phyloP scores from a whole-genome alignment of 2,113 vertebrate genomes.

The Odontophorus gujanensis region DNA sequence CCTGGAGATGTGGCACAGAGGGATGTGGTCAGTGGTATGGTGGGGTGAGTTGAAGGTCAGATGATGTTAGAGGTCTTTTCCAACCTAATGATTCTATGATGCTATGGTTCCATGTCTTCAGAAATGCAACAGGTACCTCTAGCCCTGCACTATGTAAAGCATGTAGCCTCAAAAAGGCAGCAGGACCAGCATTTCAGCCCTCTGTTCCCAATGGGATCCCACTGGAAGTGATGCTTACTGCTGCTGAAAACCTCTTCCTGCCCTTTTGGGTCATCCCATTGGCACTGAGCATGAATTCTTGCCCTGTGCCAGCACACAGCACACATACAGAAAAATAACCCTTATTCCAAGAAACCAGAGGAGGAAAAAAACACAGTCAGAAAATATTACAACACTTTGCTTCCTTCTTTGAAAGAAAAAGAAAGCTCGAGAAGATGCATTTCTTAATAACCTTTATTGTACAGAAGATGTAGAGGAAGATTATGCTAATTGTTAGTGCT shows the following conservation, averaged over 20 bases:
- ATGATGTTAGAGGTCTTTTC: no score
- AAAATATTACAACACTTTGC: accelerated
- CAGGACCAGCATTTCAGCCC: not conserved
- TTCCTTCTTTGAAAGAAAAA: not conserved
- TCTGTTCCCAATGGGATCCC: accelerated
- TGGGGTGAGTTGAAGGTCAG: no score
- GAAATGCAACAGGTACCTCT: no score
- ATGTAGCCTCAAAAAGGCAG: not conserved
- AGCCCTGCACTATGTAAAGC: not conserved
- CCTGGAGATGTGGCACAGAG: no score
- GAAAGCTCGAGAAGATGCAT: not conserved
- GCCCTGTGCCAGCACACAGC: not conserved
- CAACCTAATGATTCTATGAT: no score
- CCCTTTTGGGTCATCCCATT: not conserved
- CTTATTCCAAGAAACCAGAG: not conserved
- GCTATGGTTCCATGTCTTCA: not conserved
- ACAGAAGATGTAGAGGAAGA: not conserved
- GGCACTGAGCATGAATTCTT: not conserved
- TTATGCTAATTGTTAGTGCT: not conserved
- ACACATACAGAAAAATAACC: not conserved
- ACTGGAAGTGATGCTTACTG: not conserved
- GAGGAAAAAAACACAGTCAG: not conserved
- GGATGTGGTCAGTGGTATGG: no score
- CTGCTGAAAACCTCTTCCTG: not conserved
- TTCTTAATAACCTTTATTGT: not conserved